A percentile compares a stretch with the other conserved stretches of the same genome.
Evolutionary conservation across 1,140 invertebrate genomes (phyloP).

Genomic region (Zeugodacus cucurbitae): DNA sequence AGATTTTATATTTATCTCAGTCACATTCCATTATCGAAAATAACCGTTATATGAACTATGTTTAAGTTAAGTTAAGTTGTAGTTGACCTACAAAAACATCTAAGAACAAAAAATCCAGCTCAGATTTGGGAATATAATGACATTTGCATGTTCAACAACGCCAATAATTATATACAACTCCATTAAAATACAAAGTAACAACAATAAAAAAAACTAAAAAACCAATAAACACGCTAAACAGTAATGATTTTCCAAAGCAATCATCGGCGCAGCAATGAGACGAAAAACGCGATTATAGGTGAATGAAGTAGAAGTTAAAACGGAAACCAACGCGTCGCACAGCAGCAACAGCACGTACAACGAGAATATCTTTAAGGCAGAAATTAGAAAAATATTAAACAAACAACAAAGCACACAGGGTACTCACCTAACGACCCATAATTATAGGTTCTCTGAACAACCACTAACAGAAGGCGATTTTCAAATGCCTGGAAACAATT

Average conservation of each 20-base stretch:
- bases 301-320: not conserved
- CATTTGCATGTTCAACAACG: too few species aligned
- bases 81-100: too few species aligned
- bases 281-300: not conserved
- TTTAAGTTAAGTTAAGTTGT: too few species aligned
- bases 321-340: not conserved
- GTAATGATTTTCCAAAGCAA: not conserved
- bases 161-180: too few species aligned
- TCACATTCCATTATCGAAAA: too few species aligned
- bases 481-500: not conserved
- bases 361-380: not conserved
- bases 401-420: not conserved
- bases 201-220: not conserved
- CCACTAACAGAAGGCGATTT: not conserved
- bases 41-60: too few species aligned
- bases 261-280: not conserved
- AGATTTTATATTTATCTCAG: too few species aligned
- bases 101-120: too few species aligned
- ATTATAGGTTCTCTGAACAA: not conserved
- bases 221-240: not conserved
- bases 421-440: slow-evolving; percentile 24
- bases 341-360: not conserved
- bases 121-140: too few species aligned
- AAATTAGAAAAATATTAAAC: not conserved
- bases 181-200: too few species aligned